A percentile compares a stretch with the other conserved stretches of the same genome.
Conservation (phyloP, 2,888 invertebrate genomes). For the Gastracanthus pulcherrimus region DNA sequence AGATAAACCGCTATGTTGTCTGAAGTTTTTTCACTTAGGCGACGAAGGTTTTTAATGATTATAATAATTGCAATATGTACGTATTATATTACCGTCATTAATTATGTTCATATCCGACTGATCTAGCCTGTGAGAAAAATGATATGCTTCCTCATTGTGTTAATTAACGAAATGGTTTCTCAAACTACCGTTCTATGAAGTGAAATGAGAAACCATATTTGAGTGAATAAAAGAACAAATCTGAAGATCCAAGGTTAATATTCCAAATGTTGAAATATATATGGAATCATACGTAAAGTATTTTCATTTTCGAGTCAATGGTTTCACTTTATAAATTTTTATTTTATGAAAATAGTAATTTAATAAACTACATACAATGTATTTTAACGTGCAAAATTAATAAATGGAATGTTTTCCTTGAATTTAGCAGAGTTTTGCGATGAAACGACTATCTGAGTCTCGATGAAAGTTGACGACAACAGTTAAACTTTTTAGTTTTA, state of each 20-base stretch:
- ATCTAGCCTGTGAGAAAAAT: conserved; percentile 19
- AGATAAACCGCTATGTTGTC: too few species aligned
- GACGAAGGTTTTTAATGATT: too few species aligned
- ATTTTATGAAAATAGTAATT: too few species aligned
- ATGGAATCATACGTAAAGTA: not conserved
- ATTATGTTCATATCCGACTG: conserved; percentile 36
- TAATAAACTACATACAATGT: too few species aligned
- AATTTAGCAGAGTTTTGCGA: not conserved
- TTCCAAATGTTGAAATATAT: not conserved
- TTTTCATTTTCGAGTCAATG: not conserved
- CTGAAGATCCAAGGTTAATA: not conserved
- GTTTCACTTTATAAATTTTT: not conserved
- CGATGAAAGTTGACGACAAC: not conserved
- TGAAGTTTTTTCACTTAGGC: too few species aligned
- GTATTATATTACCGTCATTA: too few species aligned
- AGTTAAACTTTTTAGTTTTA: not conserved
- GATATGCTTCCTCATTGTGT: not conserved
- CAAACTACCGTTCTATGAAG: too few species aligned
- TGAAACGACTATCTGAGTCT: not conserved
- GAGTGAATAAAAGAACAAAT: not conserved
- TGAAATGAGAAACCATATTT: too few species aligned
- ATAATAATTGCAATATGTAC: too few species aligned
- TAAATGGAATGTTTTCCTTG: not conserved
- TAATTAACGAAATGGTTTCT: too few species aligned
- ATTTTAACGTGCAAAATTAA: not conserved